These are phyloP conservation scores for Ophthalmolycus amberensis DNA, from an alignment of 2,113 vertebrate species.

Conservation along the genomic window DNA sequence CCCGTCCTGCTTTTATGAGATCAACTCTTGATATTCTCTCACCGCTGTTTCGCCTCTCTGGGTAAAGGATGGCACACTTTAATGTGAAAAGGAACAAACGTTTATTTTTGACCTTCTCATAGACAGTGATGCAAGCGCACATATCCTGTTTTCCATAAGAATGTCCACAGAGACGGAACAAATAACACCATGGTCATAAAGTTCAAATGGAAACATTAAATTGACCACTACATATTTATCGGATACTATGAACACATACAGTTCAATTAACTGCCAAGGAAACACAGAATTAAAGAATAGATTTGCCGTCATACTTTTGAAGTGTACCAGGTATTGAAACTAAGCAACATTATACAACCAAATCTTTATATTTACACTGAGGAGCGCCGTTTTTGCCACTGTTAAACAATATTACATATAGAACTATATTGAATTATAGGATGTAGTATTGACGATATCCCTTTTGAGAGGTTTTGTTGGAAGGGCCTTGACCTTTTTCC, in stretches of 20 bases:
- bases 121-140: conserved; percentile 57
- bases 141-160: conserved; percentile 52
- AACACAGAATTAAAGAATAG: conserved; percentile 37
- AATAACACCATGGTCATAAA: conserved; percentile 49
- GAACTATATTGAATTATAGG: not conserved
- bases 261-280: conserved; percentile 34
- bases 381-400: not conserved
- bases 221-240: conserved; percentile 53
- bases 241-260: conserved; percentile 48
- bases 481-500: not conserved
- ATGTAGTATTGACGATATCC: not conserved
- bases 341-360: conserved; percentile 33
- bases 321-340: conserved; percentile 30
- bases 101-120: conserved; percentile 68
- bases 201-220: conserved; percentile 70
- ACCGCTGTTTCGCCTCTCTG: not conserved
- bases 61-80: conserved; percentile 7
- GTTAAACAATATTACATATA: conserved; percentile 8
- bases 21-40: conserved; percentile 20
- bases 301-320: conserved; percentile 20
- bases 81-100: conserved; percentile 59
- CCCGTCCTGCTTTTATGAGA: conserved; percentile 8
- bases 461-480: not conserved
- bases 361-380: conserved; percentile 54
- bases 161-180: conserved; percentile 56